Percentiles rank a stretch among this genome's conserved stretches.
Evolutionary conservation across 2,797 vertebrate species (phyloP).

Genomic region (Tenualosa ilisha): DNA sequence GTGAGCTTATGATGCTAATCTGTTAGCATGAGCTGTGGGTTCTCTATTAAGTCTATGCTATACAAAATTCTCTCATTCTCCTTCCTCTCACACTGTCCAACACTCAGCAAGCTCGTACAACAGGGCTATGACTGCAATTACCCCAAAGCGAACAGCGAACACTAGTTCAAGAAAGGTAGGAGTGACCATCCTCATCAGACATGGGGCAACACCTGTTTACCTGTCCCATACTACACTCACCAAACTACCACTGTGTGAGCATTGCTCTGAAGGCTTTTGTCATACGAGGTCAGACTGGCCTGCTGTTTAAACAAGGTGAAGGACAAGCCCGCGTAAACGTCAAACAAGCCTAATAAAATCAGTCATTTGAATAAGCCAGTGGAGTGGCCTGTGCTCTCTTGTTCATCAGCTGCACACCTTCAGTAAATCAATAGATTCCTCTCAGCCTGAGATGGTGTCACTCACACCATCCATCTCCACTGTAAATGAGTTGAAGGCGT

Average conservation of each 20-base stretch:
- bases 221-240: not conserved
- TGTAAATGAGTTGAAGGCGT: not conserved
- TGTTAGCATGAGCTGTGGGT: too few species aligned
- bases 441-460: not conserved
- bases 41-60: too few species aligned
- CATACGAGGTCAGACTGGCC: not conserved
- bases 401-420: not conserved
- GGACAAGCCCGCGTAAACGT: not conserved
- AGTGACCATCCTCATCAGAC: too few species aligned
- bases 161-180: too few species aligned
- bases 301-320: not conserved
- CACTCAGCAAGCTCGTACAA: too few species aligned
- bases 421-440: slow-evolving; percentile 6
- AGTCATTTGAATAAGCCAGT: not conserved
- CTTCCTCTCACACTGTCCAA: too few species aligned
- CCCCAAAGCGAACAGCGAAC: too few species aligned
- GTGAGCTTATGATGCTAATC: too few species aligned
- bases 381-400: not conserved
- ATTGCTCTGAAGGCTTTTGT: not conserved
- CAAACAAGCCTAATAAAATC: not conserved
- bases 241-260: not conserved
- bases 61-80: too few species aligned
- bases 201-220: not conserved
- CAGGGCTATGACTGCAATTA: too few species aligned
- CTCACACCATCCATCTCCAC: not conserved